phyloP scores from a whole-genome alignment of 2,888 invertebrate species.

The Marronus borbonicus region DNA sequence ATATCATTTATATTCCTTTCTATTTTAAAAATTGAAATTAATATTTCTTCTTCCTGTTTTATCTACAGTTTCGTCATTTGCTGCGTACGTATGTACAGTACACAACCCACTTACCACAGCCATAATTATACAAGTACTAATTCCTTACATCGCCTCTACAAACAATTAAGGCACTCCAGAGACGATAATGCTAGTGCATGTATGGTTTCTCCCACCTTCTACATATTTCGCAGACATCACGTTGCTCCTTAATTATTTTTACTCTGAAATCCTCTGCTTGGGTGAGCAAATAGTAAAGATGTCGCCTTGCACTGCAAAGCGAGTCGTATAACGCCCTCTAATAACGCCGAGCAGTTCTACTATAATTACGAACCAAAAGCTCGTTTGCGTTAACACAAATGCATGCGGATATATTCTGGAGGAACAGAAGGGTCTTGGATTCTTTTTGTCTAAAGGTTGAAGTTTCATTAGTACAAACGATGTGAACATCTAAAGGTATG shows the following conservation, averaged over 20 bases:
- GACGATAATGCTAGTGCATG: neutral
- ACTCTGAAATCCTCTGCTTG: neutral
- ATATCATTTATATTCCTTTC: too few relatives aligned
- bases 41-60: too few relatives aligned
- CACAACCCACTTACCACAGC: neutral
- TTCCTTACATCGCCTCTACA: neutral
- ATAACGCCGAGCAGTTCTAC: constrained; percentile 5
- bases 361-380: constrained; percentile 7
- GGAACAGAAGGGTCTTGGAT: neutral
- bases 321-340: neutral
- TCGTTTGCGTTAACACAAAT: constrained; percentile 1
- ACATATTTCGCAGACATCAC: neutral
- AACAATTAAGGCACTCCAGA: constrained; percentile 8
- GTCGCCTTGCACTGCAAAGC: neutral
- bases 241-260: constrained; percentile 17
- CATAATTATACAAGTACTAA: neutral
- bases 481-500: too few relatives aligned
- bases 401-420: neutral
- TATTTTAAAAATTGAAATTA: too few relatives aligned
- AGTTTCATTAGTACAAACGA: too few relatives aligned
- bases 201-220: too few relatives aligned
- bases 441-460: too few relatives aligned
- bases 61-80: too few relatives aligned
- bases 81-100: too few relatives aligned
- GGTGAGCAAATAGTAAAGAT: constrained; percentile 9